Evolutionary conservation across 1,140 invertebrate species (phyloP).

Genomic region (Drosophila tristis): DNA sequence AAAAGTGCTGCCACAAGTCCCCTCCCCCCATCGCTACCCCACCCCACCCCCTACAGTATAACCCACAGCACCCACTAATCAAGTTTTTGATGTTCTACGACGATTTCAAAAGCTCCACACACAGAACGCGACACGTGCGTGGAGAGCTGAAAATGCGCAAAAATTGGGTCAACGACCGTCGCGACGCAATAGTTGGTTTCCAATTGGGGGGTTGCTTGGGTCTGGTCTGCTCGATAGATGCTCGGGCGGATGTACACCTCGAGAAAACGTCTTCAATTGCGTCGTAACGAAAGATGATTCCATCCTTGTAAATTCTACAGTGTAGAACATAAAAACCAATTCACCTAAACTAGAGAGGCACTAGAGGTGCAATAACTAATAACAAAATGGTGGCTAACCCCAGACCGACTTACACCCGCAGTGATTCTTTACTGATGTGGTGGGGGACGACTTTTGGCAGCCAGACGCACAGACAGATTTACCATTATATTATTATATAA

Average conservation of each 20-base stretch:
- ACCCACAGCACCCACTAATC: conserved; percentile 28
- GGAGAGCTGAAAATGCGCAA: conserved; percentile 51
- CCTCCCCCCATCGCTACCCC: not conserved
- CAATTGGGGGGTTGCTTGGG: conserved; percentile 34
- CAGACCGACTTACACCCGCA: not conserved
- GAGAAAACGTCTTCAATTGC: conserved; percentile 46
- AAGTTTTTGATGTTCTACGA: conserved; percentile 59
- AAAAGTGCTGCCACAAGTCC: conserved; percentile 40
- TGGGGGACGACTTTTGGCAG: conserved; percentile 30
- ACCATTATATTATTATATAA: no score
- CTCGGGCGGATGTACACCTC: conserved; percentile 23
- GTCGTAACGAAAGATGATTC: conserved; percentile 26
- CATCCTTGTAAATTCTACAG: no score
- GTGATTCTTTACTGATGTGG: conserved; percentile 1
- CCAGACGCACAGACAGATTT: conserved; percentile 1
- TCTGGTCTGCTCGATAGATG: conserved; percentile 11
- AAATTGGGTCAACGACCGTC: conserved; percentile 78
- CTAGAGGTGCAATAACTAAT: conserved; percentile 17
- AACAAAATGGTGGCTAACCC: conserved; percentile 35
- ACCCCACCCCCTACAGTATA: not conserved
- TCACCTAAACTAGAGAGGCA: not conserved
- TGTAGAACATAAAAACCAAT: conserved; percentile 22
- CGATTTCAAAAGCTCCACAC: conserved; percentile 3
- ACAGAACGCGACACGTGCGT: conserved; percentile 37
- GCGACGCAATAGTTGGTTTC: conserved; percentile 65